Conservation (phyloP, 2,888 invertebrate species). For the Apotomis betuletana region DNA sequence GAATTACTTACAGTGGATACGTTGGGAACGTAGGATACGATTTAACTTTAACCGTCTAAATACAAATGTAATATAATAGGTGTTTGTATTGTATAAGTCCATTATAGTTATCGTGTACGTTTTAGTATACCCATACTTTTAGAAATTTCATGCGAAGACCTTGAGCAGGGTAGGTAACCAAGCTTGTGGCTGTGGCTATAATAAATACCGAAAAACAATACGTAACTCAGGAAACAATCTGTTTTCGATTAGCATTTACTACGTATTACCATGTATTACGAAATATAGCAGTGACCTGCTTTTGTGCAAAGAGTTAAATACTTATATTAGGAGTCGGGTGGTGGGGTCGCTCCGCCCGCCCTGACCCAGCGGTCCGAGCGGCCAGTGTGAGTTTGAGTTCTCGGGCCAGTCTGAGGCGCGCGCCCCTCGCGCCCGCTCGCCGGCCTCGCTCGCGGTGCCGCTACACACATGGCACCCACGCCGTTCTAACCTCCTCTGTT, state of each 20-base stretch:
- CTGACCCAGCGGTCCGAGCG: conserved; percentile 46
- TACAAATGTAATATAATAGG: too few relatives aligned
- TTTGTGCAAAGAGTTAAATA: conserved; percentile 63
- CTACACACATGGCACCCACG: conserved; percentile 58
- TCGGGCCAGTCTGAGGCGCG: conserved; percentile 74
- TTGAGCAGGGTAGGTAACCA: not conserved
- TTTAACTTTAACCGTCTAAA: too few relatives aligned
- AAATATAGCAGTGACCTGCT: conserved; percentile 71
- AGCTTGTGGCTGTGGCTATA: not conserved
- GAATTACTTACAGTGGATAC: too few relatives aligned
- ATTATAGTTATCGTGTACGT: too few relatives aligned
- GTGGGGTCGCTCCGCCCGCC: conserved; percentile 55
- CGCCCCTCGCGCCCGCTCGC: conserved; percentile 80
- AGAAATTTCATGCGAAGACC: too few relatives aligned
- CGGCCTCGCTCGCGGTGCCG: conserved; percentile 52
- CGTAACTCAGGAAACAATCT: conserved; percentile 11
- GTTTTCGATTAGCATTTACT: conserved; percentile 41
- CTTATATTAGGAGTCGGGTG: conserved; percentile 66
- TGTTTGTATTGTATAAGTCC: too few relatives aligned
- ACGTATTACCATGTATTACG: conserved; percentile 46
- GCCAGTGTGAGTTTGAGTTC: conserved; percentile 41
- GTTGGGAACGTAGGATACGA: too few relatives aligned
- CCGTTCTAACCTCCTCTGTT: conserved; percentile 61
- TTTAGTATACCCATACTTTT: not conserved
- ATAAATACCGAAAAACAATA: conserved; percentile 9